A percentile compares a stretch with the other conserved stretches of the same genome.
Conservation (phyloP, 2,113 vertebrate genomes). For the Tauraco erythrolophus region DNA sequence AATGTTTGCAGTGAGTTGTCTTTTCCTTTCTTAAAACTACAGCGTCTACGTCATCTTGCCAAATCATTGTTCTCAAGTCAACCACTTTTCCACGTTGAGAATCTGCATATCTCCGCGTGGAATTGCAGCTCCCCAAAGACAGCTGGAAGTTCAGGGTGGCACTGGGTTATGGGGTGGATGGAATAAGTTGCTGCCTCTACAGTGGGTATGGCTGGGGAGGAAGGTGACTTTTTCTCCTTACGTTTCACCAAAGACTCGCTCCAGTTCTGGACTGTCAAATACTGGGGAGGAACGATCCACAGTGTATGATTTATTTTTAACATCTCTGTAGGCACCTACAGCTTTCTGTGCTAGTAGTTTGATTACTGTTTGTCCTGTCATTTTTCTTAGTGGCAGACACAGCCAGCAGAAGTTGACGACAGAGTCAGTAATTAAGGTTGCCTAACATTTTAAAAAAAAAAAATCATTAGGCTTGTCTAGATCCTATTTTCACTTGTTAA, state of each 20-base stretch:
- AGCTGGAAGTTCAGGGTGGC: not conserved
- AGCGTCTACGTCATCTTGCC: fast-evolving
- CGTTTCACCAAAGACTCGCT: not conserved
- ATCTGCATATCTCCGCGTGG: not conserved
- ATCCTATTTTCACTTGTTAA: not conserved
- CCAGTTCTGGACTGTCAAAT: not conserved
- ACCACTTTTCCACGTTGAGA: not conserved
- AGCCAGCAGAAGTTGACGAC: not conserved
- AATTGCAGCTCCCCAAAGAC: not conserved
- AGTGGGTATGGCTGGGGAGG: not conserved
- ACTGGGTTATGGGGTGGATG: not conserved
- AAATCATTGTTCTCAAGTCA: not conserved
- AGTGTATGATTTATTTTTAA: not conserved
- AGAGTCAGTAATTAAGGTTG: not conserved
- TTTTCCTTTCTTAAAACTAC: not conserved
- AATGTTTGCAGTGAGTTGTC: not conserved
- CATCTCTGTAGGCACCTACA: not conserved
- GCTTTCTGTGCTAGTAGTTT: not conserved
- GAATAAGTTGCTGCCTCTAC: not conserved
- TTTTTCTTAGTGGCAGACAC: not conserved
- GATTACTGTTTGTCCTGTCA: not conserved
- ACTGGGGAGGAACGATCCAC: not conserved
- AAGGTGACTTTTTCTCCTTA: not conserved
- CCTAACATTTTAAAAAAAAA: not conserved
- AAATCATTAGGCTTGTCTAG: not conserved